These are phyloP conservation scores for Ancistrus triradiatus DNA, from an alignment of 2,113 vertebrate species.

Conservation along the genomic window DNA sequence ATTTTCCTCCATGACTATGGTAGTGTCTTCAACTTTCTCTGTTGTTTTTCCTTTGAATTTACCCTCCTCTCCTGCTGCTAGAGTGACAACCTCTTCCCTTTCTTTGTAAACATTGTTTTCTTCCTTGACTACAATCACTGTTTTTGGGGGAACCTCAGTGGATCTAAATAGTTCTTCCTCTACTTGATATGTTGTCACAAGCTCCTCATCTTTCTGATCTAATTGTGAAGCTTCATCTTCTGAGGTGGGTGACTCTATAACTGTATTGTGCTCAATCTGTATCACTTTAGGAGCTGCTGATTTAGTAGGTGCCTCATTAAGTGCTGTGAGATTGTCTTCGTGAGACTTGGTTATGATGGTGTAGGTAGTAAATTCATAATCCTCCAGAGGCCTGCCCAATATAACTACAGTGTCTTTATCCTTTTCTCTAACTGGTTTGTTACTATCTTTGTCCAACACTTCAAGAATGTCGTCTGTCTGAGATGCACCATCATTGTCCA, in stretches of 20 bases:
- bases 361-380: conserved; percentile 41
- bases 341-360: conserved; percentile 23
- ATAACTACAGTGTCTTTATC: conserved; percentile 15
- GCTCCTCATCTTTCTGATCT: conserved; percentile 27
- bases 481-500: neutral
- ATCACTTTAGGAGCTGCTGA: too few species aligned
- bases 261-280: too few species aligned
- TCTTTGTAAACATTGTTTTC: neutral
- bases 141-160: conserved; percentile 16
- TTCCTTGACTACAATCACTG: conserved; percentile 1
- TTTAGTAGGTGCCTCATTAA: conserved; percentile 5
- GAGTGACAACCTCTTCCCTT: neutral
- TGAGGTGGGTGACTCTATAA: too few species aligned
- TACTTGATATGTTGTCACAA: conserved; percentile 1
- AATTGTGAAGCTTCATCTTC: neutral
- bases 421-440: conserved; percentile 3
- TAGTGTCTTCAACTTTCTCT: conserved; percentile 24
- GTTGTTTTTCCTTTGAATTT: neutral
- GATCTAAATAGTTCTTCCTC: neutral
- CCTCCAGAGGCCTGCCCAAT: conserved; percentile 27
- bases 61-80: neutral
- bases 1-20: neutral
- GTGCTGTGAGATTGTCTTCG: conserved; percentile 39
- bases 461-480: neutral
- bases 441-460: neutral